Percentiles rank a stretch among this genome's conserved stretches.
Evolutionary conservation across 2,888 invertebrate species (phyloP).

Genomic region (Lysandra coridon): DNA sequence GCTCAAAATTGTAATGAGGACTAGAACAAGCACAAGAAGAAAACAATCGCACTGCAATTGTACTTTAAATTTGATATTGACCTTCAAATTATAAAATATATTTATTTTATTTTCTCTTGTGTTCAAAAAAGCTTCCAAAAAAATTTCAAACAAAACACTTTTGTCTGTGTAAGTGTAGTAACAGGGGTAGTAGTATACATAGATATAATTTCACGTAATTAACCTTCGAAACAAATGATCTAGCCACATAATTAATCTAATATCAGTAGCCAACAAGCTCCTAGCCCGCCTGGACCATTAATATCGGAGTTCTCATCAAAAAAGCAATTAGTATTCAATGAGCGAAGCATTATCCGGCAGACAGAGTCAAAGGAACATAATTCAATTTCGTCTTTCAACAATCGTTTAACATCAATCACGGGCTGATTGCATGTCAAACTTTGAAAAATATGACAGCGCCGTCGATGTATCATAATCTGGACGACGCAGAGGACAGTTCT

Average conservation of each 20-base stretch:
- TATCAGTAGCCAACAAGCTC: conserved; percentile 12
- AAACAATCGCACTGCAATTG: no score
- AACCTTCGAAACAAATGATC: not conserved
- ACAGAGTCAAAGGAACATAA: conserved; percentile 41
- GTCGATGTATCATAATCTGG: conserved; percentile 43
- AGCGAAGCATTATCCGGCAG: conserved; percentile 17
- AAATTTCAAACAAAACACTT: no score
- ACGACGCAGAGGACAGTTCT: not conserved
- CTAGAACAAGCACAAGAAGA: no score
- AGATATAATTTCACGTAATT: not conserved
- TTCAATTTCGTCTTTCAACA: conserved; percentile 63
- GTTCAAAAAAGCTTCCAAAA: no score
- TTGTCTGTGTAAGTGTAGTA: not conserved
- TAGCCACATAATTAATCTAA: conserved; percentile 15
- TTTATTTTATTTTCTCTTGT: no score
- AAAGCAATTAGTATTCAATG: conserved; percentile 34
- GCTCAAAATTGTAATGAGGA: no score
- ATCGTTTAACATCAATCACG: conserved; percentile 57
- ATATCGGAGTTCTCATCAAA: conserved; percentile 27
- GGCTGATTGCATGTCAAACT: conserved; percentile 57
- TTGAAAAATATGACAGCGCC: conserved; percentile 61
- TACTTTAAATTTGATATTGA: no score
- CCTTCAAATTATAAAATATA: no score
- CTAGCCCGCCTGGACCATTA: conserved; percentile 2
- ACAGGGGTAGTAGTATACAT: not conserved